These are phyloP conservation scores for Bradypodion ventrale DNA, from an alignment of 2,797 vertebrate genomes.

Conservation along the genomic window DNA sequence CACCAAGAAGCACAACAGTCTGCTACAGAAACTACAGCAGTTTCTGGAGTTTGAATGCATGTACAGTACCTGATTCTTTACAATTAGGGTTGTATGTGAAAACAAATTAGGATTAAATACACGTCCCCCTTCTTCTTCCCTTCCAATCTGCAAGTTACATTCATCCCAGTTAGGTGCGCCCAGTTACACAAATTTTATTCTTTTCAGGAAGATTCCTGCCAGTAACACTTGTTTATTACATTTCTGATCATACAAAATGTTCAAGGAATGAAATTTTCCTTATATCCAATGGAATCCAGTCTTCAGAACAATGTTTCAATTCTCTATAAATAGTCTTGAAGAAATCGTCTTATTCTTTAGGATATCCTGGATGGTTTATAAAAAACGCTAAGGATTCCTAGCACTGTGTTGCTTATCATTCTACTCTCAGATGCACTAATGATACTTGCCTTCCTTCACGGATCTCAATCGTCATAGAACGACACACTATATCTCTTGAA, in stretches of 20 bases:
- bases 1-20: background rate
- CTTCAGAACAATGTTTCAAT: background rate
- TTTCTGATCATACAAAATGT: background rate
- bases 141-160: background rate
- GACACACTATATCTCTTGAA: conserved; percentile 94
- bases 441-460: conserved; percentile 90
- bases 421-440: background rate
- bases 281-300: too few relatives aligned
- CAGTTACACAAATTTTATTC: background rate
- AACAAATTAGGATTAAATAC: background rate
- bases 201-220: background rate
- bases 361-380: background rate
- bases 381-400: accelerated
- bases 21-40: background rate
- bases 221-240: background rate
- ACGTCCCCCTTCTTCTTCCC: too few relatives aligned
- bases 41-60: background rate
- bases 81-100: background rate
- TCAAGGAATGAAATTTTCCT: background rate
- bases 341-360: background rate
- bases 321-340: too few relatives aligned
- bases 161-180: background rate
- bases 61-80: background rate
- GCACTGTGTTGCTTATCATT: background rate
- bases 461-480: conserved; percentile 98